A percentile compares a stretch with the other conserved stretches of the same genome.
These are phyloP conservation scores for Brachionus rotundiformis DNA, from an alignment of 1,140 invertebrate genomes.

Conservation along the genomic window DNA sequence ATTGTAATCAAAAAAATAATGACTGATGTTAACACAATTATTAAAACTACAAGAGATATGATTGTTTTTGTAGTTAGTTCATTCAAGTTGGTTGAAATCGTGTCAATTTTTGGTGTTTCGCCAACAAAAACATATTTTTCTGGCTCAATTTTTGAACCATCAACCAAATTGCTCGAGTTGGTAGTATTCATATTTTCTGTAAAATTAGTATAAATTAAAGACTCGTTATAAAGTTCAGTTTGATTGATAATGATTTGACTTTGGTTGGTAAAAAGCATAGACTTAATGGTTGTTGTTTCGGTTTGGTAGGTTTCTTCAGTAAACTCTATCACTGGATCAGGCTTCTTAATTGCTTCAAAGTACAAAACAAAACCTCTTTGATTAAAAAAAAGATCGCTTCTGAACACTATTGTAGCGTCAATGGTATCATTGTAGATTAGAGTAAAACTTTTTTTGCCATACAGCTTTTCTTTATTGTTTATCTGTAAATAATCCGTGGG, in stretches of 20 bases:
- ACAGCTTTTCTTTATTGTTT: conserved; percentile 40
- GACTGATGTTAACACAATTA: neutral
- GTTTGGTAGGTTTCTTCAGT: neutral
- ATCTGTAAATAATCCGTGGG: conserved; percentile 47
- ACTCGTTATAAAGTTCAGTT: neutral
- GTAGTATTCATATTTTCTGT: neutral
- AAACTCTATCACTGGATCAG: neutral
- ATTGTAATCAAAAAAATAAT: neutral
- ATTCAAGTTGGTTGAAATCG: neutral
- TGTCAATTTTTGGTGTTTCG: neutral
- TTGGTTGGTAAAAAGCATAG: neutral
- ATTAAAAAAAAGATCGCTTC: conserved; percentile 44
- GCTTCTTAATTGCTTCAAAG: neutral
- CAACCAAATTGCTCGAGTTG: neutral
- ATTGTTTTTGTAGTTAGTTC: neutral
- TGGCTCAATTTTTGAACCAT: neutral
- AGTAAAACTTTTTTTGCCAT: conserved; percentile 18
- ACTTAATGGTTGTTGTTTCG: neutral
- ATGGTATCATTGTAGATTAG: conserved; percentile 30
- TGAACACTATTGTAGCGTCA: conserved; percentile 37
- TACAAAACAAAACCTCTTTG: conserved; percentile 29
- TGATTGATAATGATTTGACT: neutral
- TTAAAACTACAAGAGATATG: neutral
- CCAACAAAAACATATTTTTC: neutral
- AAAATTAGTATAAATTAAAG: too few species aligned